Evolutionary conservation across 2,888 invertebrate species (phyloP), one percentile per base, ranked within the genome.

Genomic region (Aphidoletes aphidimyza): DNA sequence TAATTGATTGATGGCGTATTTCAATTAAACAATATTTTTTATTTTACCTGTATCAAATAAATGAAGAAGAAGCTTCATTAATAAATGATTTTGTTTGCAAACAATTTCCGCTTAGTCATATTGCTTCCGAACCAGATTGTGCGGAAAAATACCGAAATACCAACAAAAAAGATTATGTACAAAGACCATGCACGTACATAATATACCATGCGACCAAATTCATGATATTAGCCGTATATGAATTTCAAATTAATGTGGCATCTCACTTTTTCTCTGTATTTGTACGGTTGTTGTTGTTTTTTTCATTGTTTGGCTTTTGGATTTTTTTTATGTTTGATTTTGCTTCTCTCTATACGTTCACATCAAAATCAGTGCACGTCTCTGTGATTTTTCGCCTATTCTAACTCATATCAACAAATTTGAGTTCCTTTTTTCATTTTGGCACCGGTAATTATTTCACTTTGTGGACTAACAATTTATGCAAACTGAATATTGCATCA

Each of bases 401-500:
- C 22, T n/a, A 22, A 22, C 22, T 54, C 22, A 8, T n/a, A n/a
- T n/a, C n/a, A n/a, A n/a, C n/a, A n/a, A n/a, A n/a, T n/a, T n/a
- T n/a, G n/a, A n/a, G n/a, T 3, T 54, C 22, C 9, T 3, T 22
- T n/a, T 54, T 54, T 22, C 5, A 6, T 54, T 54, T 54, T 54
- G 11, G 54, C n/a, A 5, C 22, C 54, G 22, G 22, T 54, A 54
- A 54, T 54, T 54, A 54, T 54, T 54, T 54, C 54, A 54, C 54
- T 54, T 54, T 54, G 54, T 54, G 54, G 54, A 54, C 54, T 54
- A 54, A 22, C 54, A 54, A 54, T 54, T 54, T 54, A 54, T 54
- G 54, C 54, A 54, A 54, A 54, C 22, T 22, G n/a, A 54, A 54
- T 54, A 54, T 54, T 54, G 54, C 54, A 22, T 54, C 54, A 54